phyloP scores from a whole-genome alignment of 2,113 vertebrate species.

The Pituophis catenifer region DNA sequence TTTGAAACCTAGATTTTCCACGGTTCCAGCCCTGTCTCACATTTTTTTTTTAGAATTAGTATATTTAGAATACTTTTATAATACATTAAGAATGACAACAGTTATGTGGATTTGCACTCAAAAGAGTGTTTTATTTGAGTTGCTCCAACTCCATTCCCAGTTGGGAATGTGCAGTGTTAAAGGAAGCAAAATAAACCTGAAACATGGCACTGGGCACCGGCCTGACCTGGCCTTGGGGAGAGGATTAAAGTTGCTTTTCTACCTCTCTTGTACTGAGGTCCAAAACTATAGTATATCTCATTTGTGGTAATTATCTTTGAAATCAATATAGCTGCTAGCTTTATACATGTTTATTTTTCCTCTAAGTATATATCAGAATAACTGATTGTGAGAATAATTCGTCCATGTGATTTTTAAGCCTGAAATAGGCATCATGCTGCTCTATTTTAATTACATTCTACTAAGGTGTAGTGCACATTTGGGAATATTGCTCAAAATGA shows the following conservation, averaged over 20 bases:
- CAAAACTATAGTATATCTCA: background rate
- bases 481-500: background rate
- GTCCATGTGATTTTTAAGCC: conserved; percentile 7
- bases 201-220: background rate
- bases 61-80: background rate
- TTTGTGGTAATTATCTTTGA: background rate
- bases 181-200: background rate
- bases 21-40: background rate
- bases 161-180: background rate
- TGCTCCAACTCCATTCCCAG: background rate
- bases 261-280: too few species aligned
- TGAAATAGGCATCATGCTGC: background rate
- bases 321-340: background rate
- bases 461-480: background rate
- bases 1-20: background rate
- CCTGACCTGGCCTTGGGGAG: background rate
- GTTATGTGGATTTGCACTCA: background rate
- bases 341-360: background rate
- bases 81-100: background rate
- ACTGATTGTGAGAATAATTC: background rate
- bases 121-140: background rate
- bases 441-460: conserved; percentile 17
- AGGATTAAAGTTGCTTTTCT: background rate
- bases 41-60: background rate
- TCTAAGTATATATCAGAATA: background rate